These are phyloP conservation scores for Lycocerus yunnanus DNA, from an alignment of 2,888 invertebrate species.

Conservation along the genomic window DNA sequence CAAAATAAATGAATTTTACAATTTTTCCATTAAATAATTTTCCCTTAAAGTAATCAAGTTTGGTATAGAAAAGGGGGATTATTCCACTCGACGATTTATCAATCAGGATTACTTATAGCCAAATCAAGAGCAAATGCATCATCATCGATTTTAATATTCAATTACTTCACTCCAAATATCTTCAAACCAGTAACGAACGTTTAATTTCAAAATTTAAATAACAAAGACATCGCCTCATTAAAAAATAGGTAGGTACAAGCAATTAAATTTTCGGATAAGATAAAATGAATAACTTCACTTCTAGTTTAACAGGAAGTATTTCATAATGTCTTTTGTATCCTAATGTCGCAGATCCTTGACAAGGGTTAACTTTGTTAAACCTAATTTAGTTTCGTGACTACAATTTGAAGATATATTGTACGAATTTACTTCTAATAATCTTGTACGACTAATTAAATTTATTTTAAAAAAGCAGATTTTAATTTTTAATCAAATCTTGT, in stretches of 20 bases:
- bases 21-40: not conserved
- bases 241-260: not conserved
- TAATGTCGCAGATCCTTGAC: constrained; percentile 8
- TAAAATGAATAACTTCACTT: constrained; percentile 1
- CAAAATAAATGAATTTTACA: not conserved
- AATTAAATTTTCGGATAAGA: not conserved
- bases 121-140: not conserved
- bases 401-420: not conserved
- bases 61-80: not conserved
- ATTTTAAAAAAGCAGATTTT: not conserved
- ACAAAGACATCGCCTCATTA: not conserved
- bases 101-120: not conserved
- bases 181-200: not conserved
- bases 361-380: constrained; percentile 16
- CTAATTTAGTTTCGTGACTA: constrained; percentile 6
- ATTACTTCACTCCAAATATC: not conserved
- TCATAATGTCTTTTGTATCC: constrained; percentile 10
- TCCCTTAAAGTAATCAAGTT: not conserved
- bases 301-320: constrained; percentile 1
- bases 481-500: not conserved
- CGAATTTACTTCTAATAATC: not conserved
- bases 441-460: not conserved
- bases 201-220: not conserved
- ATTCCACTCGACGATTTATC: not conserved
- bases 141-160: not conserved